A percentile compares a stretch with the other conserved stretches of the same genome.
These are phyloP conservation scores for Archaeoteleia sp. DNA, from an alignment of 2,888 invertebrate genomes.

Conservation along the genomic window DNA sequence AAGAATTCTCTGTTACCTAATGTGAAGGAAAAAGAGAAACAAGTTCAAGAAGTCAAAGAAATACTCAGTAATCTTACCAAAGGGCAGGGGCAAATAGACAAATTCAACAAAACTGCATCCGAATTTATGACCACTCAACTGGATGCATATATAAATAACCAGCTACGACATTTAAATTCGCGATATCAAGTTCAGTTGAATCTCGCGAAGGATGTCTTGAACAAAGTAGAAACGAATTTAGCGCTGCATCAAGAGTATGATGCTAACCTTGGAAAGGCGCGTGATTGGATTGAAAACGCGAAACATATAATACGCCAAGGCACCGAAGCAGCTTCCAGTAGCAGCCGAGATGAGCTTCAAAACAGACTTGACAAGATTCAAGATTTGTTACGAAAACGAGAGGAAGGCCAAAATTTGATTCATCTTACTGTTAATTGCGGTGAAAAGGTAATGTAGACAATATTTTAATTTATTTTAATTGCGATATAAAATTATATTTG, in stretches of 20 bases:
- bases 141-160: conserved; percentile 91
- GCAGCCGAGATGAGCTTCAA: conserved; percentile 89
- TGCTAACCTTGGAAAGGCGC: conserved; percentile 84
- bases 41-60: conserved; percentile 87
- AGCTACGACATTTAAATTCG: conserved; percentile 89
- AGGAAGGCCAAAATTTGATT: conserved; percentile 90
- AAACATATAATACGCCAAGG: conserved; percentile 88
- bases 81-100: conserved; percentile 88
- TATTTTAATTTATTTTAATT: no score
- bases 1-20: conserved; percentile 88
- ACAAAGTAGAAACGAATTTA: conserved; percentile 91
- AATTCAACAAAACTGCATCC: conserved; percentile 87
- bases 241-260: conserved; percentile 90
- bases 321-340: conserved; percentile 85
- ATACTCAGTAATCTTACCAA: conserved; percentile 84
- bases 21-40: conserved; percentile 88
- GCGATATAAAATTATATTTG: no score
- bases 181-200: conserved; percentile 92
- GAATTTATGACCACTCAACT: conserved; percentile 87
- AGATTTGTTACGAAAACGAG: conserved; percentile 86
- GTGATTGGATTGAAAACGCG: conserved; percentile 91
- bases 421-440: conserved; percentile 92
- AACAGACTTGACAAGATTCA: conserved; percentile 86
- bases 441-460: conserved; percentile 85
- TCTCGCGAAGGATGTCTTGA: conserved; percentile 90